Conservation (phyloP, 2,797 vertebrate species). For the Lophotriccus pileatus region DNA sequence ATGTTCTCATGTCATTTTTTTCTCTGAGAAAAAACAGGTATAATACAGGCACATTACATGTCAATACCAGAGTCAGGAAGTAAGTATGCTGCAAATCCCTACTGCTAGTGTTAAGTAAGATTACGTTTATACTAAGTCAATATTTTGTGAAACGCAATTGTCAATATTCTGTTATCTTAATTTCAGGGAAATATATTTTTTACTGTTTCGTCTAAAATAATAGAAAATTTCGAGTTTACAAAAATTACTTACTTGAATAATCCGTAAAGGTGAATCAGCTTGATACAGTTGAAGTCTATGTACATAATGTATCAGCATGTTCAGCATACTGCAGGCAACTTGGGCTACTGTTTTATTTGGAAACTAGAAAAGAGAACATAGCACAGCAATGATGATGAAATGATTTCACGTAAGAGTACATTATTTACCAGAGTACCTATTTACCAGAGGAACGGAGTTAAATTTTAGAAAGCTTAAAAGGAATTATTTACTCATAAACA, state of each 20-base stretch:
- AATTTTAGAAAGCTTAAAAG: background rate
- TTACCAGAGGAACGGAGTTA: background rate
- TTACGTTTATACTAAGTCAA: background rate
- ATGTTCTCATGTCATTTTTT: background rate
- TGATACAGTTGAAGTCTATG: constrained; percentile 91
- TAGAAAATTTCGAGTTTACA: accelerated
- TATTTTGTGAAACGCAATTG: background rate
- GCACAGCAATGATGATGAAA: background rate
- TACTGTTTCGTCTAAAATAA: background rate
- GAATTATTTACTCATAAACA: background rate
- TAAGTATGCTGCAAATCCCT: background rate
- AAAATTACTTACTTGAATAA: constrained; percentile 86
- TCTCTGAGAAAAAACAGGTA: background rate
- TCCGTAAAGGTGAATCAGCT: constrained; percentile 92
- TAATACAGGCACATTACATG: background rate
- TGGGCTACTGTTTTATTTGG: constrained; percentile 96
- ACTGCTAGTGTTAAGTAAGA: background rate
- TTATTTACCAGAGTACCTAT: background rate
- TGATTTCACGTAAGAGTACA: background rate
- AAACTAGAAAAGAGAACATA: constrained; percentile 80
- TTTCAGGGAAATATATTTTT: background rate
- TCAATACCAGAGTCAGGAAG: background rate
- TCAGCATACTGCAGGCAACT: constrained; percentile 94
- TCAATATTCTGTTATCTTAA: background rate
- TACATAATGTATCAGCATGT: constrained; percentile 91